Evolutionary conservation across 2,888 invertebrate species (phyloP).

Genomic region (Laothoe populi): DNA sequence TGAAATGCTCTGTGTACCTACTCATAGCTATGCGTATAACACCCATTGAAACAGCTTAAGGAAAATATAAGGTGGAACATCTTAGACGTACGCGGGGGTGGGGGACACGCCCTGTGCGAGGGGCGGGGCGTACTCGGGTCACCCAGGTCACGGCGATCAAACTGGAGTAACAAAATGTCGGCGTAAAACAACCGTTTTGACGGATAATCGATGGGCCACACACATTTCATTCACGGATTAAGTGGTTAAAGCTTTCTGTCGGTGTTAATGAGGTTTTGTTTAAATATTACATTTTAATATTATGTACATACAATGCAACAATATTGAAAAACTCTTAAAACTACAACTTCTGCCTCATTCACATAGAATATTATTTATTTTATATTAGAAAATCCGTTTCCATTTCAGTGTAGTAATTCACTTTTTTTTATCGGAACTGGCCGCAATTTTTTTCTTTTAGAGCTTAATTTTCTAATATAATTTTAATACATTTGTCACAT

Average conservation of each 20-base stretch:
- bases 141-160: conserved; percentile 60
- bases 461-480: too few relatives aligned
- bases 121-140: conserved; percentile 61
- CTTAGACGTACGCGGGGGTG: conserved; percentile 54
- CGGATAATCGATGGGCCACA: conserved; percentile 54
- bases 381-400: too few relatives aligned
- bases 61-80: conserved; percentile 62
- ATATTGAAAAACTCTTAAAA: too few relatives aligned
- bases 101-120: conserved; percentile 60
- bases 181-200: conserved; percentile 51
- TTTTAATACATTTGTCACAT: too few relatives aligned
- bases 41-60: conserved; percentile 52
- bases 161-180: conserved; percentile 63
- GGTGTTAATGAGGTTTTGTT: neutral
- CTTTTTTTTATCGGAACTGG: too few relatives aligned
- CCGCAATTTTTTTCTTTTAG: too few relatives aligned
- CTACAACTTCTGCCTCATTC: too few relatives aligned
- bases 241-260: conserved; percentile 4
- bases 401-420: too few relatives aligned
- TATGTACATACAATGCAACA: neutral
- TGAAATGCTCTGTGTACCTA: conserved; percentile 16
- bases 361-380: too few relatives aligned
- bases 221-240: conserved; percentile 28
- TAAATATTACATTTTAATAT: neutral
- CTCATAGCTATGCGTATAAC: conserved; percentile 39